Conservation (phyloP, 2,888 invertebrate genomes). For the Malacosoma neustria region DNA sequence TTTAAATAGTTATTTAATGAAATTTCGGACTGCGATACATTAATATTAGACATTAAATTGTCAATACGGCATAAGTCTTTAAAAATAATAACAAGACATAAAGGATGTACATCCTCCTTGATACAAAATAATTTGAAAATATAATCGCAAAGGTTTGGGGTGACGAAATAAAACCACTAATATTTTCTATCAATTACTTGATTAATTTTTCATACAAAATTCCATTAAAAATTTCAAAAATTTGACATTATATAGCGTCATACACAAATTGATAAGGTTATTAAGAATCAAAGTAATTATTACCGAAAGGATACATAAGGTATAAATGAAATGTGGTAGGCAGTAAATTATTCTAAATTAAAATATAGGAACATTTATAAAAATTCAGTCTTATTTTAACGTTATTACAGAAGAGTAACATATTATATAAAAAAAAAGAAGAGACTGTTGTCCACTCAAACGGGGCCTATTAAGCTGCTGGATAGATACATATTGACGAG, state of each 20-base stretch:
- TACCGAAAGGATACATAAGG: conserved; percentile 60
- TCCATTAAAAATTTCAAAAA: conserved; percentile 74
- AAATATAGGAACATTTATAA: conserved; percentile 73
- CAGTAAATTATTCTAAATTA: conserved; percentile 71
- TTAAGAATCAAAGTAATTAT: conserved; percentile 60
- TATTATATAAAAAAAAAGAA: conserved; percentile 42
- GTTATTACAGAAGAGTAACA: conserved; percentile 63
- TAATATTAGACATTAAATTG: too few species aligned
- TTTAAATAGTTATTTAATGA: too few species aligned
- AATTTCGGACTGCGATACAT: too few species aligned
- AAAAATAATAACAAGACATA: too few species aligned
- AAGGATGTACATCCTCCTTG: too few species aligned
- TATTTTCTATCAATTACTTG: conserved; percentile 67
- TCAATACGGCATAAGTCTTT: too few species aligned
- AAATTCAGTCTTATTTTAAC: conserved; percentile 67
- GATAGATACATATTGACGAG: too few species aligned
- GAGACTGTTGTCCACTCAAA: conserved; percentile 54
- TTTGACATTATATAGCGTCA: conserved; percentile 73
- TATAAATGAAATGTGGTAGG: conserved; percentile 62
- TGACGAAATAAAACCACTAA: conserved; percentile 37
- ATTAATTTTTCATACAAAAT: conserved; percentile 72
- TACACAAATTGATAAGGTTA: conserved; percentile 66
- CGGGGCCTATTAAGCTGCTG: background rate
- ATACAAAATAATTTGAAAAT: too few species aligned
- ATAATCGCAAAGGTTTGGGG: conserved; percentile 4